phyloP scores from a whole-genome alignment of 2,888 invertebrate genomes.

The Tetranychus piercei region DNA sequence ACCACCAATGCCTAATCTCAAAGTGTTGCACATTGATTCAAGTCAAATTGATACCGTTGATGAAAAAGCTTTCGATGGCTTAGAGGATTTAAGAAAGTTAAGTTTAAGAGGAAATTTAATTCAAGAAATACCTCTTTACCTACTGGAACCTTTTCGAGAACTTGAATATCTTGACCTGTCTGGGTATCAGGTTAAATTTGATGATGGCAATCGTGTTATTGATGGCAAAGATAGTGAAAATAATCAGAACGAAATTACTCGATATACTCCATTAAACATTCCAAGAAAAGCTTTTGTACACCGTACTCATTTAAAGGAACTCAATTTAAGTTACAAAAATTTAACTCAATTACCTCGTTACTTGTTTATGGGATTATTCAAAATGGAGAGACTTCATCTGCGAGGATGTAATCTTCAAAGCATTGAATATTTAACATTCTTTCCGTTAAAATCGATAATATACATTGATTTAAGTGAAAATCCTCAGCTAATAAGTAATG shows the following conservation, averaged over 20 bases:
- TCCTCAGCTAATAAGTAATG: constrained; percentile 13
- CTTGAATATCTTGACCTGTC: constrained; percentile 16
- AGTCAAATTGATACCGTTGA: constrained; percentile 18
- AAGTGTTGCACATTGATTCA: constrained; percentile 14
- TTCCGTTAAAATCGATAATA: constrained; percentile 17
- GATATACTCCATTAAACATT: constrained; percentile 13
- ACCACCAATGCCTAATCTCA: constrained; percentile 20
- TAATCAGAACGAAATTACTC: not conserved
- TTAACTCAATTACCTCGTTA: constrained; percentile 17
- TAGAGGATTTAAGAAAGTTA: constrained; percentile 11
- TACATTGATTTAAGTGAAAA: constrained; percentile 23
- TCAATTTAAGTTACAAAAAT: constrained; percentile 19
- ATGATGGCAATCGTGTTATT: not conserved
- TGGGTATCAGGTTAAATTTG: constrained; percentile 13
- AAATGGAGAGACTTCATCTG: constrained; percentile 19
- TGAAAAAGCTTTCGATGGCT: constrained; percentile 15
- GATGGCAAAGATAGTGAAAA: not conserved
- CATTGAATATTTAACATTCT: constrained; percentile 20
- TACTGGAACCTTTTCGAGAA: constrained; percentile 19
- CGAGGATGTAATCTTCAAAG: constrained; percentile 16
- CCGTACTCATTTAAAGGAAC: constrained; percentile 17
- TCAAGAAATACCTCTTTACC: constrained; percentile 11
- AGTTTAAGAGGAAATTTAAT: constrained; percentile 18
- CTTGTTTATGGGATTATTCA: constrained; percentile 19
- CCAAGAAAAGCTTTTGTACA: constrained; percentile 16